Evolutionary conservation across 2,797 vertebrate genomes (phyloP), one percentile per base, ranked within the genome.

Genomic region (Valencia hispanica): DNA sequence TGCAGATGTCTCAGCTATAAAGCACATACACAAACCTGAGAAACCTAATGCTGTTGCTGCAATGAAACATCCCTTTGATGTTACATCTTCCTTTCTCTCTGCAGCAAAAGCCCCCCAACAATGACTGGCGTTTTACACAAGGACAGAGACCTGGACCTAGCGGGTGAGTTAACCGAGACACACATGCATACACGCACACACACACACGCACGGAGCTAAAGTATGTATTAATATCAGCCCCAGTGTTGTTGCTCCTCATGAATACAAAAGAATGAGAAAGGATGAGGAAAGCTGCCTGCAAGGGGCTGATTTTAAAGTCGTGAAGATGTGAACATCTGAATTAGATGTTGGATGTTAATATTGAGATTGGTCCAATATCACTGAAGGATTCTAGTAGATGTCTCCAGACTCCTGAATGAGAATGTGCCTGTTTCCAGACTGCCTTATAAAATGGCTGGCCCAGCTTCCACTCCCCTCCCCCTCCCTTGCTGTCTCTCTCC

Each of bases 101-200:
- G 87, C 97, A 99, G 98, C 98, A 99, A 97, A 98, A 97, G 91
- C 98, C 98, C n/a, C 97, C 98, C 78, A 97, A 97, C 91, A 96
- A 97, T 77, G 98, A 99, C 91, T 99, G 98, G 98, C 98, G 97
- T 86, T 99, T 99, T 91, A 97, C 96, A 86, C 98, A 99, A 94
- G 97, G 97, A 90, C 97, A 97, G 94, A 97, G 97, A 96, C 98
- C 98, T 0, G 97, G 98, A 95, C 97, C 98, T 11, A 99, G 98
- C 68, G 97, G 98, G 98, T 99, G 89, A 97, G 97, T 98, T 78
- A 77, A 75, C 76, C 68, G 30, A 89, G 32, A 68, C 36, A 80
- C 72, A 27, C 79, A 36, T 66, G 63, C 59, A 61, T n/a, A 78
- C 70, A 18, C 78, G 22, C 57, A 63, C 68, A 74, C 68, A 81